A percentile compares a stretch with the other conserved stretches of the same genome.
These are phyloP conservation scores for Caenorhabditis uteleia DNA, from an alignment of 2,888 invertebrate genomes.

Conservation along the genomic window DNA sequence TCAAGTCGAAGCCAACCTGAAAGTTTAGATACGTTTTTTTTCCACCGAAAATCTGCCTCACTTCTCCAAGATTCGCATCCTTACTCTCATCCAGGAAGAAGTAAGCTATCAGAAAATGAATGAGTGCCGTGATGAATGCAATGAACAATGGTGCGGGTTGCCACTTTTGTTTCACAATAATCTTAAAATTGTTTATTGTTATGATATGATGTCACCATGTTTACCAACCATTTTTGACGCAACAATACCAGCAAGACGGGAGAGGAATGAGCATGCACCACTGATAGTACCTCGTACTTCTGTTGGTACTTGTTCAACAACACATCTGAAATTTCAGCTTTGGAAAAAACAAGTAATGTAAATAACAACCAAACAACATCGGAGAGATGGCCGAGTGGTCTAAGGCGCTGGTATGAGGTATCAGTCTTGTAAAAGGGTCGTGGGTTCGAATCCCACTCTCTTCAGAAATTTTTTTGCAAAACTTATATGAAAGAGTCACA, in stretches of 20 bases:
- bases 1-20: constrained; percentile 5
- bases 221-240: constrained; percentile 28
- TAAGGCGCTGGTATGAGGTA: constrained; percentile 88
- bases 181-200: constrained; percentile 13
- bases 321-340: constrained; percentile 15
- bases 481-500: constrained; percentile 1
- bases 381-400: constrained; percentile 70
- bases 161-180: constrained; percentile 22
- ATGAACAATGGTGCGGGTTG: constrained; percentile 29
- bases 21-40: not conserved
- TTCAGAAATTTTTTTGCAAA: constrained; percentile 38
- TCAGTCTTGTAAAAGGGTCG: constrained; percentile 84
- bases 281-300: constrained; percentile 34
- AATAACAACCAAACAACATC: too few species aligned
- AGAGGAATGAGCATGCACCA: constrained; percentile 34
- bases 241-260: constrained; percentile 27
- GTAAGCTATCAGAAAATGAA: constrained; percentile 35
- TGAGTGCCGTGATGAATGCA: constrained; percentile 16
- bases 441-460: constrained; percentile 84
- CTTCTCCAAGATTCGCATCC: constrained; percentile 30
- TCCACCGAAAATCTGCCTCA: too few species aligned
- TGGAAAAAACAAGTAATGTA: not conserved
- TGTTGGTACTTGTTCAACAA: constrained; percentile 39
- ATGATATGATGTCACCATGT: too few species aligned
- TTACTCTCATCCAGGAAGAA: constrained; percentile 29